These are phyloP conservation scores for Tetranychus urticae DNA, from an alignment of 1,140 invertebrate genomes.

Conservation along the genomic window DNA sequence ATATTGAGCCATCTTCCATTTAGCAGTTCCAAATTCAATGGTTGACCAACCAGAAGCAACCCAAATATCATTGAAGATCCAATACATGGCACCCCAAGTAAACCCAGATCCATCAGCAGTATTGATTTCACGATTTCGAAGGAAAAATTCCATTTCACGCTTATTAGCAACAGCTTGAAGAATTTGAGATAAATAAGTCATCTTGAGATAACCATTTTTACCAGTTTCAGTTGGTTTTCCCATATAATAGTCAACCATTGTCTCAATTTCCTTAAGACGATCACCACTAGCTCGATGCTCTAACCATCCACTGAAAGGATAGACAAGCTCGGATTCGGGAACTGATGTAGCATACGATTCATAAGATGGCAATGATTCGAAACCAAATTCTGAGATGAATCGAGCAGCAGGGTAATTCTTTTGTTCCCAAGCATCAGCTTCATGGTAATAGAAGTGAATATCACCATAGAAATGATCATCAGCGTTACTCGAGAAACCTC, in stretches of 20 bases:
- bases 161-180: constrained; percentile 64
- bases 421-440: constrained; percentile 49
- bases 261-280: background rate
- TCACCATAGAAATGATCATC: constrained; percentile 60
- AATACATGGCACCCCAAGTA: constrained; percentile 90
- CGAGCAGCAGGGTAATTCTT: constrained; percentile 48
- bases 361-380: constrained; percentile 58
- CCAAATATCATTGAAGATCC: constrained; percentile 98
- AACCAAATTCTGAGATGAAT: constrained; percentile 89
- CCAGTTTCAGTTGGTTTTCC: constrained; percentile 4
- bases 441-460: constrained; percentile 27
- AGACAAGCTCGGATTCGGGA: constrained; percentile 29
- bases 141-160: constrained; percentile 65
- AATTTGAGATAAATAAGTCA: constrained; percentile 28
- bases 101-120: constrained; percentile 32
- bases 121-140: constrained; percentile 28
- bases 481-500: constrained; percentile 49
- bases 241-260: background rate
- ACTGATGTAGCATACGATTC: constrained; percentile 32
- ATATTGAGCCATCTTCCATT: constrained; percentile 81
- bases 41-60: constrained; percentile 86
- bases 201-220: constrained; percentile 7
- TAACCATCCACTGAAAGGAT: constrained; percentile 31
- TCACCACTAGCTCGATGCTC: constrained; percentile 54
- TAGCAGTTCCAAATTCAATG: constrained; percentile 46